Conservation (phyloP, 1,140 invertebrate species). For the Cyphomyrmex costatus region DNA sequence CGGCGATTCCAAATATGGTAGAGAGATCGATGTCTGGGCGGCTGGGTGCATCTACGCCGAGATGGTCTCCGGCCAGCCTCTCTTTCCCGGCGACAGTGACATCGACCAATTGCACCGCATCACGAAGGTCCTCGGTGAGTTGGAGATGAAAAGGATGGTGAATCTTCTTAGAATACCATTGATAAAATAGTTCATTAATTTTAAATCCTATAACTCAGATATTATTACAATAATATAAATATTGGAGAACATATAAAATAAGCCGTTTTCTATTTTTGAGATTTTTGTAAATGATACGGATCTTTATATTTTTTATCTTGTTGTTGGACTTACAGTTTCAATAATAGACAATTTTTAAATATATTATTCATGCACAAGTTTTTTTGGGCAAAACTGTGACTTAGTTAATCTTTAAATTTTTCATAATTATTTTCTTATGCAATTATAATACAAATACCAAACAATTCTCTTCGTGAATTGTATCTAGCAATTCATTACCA, state of each 20-base stretch:
- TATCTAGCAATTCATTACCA: background rate
- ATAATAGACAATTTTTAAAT: too few species aligned
- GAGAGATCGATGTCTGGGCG: slow-evolving; percentile 96
- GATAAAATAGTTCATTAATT: background rate
- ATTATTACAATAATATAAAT: background rate
- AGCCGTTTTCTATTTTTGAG: background rate
- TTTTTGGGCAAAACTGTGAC: background rate
- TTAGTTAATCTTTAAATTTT: background rate
- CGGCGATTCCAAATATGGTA: slow-evolving; percentile 90
- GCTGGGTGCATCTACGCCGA: slow-evolving; percentile 95
- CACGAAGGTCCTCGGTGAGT: slow-evolving; percentile 90
- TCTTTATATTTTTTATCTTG: background rate
- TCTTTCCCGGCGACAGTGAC: slow-evolving; percentile 96
- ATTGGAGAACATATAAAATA: background rate
- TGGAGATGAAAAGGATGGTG: background rate
- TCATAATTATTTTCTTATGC: too few species aligned
- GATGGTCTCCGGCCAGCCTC: slow-evolving; percentile 93
- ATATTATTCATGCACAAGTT: background rate
- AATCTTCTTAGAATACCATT: background rate
- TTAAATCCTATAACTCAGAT: too few species aligned
- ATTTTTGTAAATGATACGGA: background rate
- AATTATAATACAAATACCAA: too few species aligned
- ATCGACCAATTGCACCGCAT: slow-evolving; percentile 96
- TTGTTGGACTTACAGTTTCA: background rate
- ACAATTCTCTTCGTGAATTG: too few species aligned